Percentiles rank a stretch among this genome's conserved stretches.
These are phyloP conservation scores for Peromyscus polionotus DNA, from an alignment of 2,113 vertebrate species.

Conservation along the genomic window DNA sequence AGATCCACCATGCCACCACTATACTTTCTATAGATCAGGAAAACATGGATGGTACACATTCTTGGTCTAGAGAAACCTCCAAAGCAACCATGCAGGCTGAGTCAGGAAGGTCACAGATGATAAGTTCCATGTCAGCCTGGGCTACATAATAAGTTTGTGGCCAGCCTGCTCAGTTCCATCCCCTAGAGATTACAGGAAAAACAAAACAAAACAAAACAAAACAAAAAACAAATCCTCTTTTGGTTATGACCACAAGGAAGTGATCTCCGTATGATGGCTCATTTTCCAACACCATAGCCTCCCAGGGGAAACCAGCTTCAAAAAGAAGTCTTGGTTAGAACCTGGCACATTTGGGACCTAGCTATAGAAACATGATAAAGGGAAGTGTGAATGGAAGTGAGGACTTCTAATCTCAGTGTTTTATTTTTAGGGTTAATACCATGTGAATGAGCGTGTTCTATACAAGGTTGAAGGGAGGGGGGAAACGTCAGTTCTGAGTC, in stretches of 20 bases:
- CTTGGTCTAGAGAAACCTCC: neutral
- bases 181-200: neutral
- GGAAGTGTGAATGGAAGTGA: neutral
- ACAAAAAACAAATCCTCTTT: neutral
- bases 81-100: neutral
- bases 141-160: neutral
- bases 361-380: constrained; percentile 55
- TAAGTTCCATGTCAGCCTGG: neutral
- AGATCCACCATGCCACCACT: neutral
- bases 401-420: neutral
- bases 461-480: neutral
- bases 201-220: neutral
- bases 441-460: constrained; percentile 2
- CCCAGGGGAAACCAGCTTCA: constrained; percentile 9
- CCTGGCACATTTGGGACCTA: constrained; percentile 35
- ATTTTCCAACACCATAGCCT: constrained; percentile 13
- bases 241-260: neutral
- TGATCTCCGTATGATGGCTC: neutral
- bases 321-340: constrained; percentile 44
- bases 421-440: constrained; percentile 53
- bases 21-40: neutral
- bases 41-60: neutral
- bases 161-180: neutral
- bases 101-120: neutral
- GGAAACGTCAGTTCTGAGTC: neutral